These are phyloP conservation scores for Cinclus mexicanus DNA, from an alignment of 2,113 vertebrate species.

Conservation along the genomic window DNA sequence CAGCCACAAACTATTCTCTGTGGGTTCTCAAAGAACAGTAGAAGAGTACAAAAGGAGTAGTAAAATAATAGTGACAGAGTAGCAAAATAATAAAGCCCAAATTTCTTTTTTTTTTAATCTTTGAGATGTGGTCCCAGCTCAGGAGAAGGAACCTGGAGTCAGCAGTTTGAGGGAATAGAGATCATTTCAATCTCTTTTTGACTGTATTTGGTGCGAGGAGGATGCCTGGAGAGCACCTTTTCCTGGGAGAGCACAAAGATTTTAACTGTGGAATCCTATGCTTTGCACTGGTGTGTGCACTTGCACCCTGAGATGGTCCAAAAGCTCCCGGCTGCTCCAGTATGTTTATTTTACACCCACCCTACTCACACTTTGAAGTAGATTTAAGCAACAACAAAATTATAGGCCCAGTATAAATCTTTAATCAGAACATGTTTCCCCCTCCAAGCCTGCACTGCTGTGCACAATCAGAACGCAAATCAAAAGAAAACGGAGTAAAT, in stretches of 20 bases:
- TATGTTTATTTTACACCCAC: background rate
- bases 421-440: conserved; percentile 1
- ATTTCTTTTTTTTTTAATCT: background rate
- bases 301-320: accelerated
- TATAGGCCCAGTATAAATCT: background rate
- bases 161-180: too few relatives aligned
- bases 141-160: background rate
- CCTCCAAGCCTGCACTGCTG: background rate
- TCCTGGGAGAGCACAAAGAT: too few relatives aligned
- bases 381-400: background rate
- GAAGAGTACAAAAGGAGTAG: background rate
- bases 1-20: background rate
- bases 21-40: background rate
- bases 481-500: conserved; percentile 3
- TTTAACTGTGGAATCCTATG: accelerated
- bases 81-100: background rate
- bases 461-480: background rate
- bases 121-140: background rate
- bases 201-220: accelerated
- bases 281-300: background rate
- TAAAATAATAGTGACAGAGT: background rate
- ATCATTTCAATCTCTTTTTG: accelerated
- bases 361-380: background rate
- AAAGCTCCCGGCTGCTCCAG: background rate
- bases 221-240: background rate